Evolutionary conservation across 1,140 invertebrate species (phyloP).

Genomic region (Steinernema khuongi): DNA sequence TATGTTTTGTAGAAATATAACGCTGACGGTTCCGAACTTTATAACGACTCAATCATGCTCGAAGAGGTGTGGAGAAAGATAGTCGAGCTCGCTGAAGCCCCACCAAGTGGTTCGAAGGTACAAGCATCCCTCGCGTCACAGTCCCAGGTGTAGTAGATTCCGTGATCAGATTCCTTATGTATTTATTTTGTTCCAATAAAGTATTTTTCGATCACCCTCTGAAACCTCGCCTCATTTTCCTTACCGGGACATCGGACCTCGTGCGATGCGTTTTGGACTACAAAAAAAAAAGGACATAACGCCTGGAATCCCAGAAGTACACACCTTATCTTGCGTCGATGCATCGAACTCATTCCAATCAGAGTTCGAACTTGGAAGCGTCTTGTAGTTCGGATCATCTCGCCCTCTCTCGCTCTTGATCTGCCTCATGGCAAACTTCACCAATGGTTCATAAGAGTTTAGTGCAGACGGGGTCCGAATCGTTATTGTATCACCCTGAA

Average conservation of each 20-base stretch:
- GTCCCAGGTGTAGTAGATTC: no score
- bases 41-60: conserved; percentile 86
- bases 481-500: no score
- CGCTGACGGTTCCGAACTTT: conserved; percentile 86
- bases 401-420: not conserved
- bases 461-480: no score
- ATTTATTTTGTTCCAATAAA: not conserved
- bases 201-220: not conserved
- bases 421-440: not conserved
- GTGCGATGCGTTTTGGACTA: not conserved
- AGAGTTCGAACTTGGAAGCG: not conserved
- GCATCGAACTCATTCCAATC: not conserved
- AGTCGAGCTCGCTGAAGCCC: not conserved
- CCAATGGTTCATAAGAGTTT: not conserved
- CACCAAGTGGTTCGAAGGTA: no score
- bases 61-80: conserved; percentile 63
- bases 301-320: not conserved
- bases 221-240: not conserved
- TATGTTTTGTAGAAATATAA: conserved; percentile 75
- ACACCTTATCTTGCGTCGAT: not conserved
- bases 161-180: no score
- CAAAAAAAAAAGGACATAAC: not conserved
- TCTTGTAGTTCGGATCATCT: not conserved
- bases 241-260: not conserved
- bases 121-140: no score